Evolutionary conservation across 2,113 vertebrate species (phyloP).

Genomic region (Dipodomys spectabilis): DNA sequence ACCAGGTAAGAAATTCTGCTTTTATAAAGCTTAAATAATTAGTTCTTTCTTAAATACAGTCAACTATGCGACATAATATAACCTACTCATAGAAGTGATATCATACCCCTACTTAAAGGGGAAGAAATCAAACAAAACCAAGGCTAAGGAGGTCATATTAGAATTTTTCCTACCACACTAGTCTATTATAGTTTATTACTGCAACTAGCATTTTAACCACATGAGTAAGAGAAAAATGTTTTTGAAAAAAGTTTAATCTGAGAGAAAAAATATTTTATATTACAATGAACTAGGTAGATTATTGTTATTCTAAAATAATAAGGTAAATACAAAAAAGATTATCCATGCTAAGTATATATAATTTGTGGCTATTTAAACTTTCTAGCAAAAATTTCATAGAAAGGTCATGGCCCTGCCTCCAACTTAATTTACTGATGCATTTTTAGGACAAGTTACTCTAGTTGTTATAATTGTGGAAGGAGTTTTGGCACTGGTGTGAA

Average conservation of each 20-base stretch:
- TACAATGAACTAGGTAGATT: neutral
- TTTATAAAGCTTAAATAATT: neutral
- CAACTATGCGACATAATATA: neutral
- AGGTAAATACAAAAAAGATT: neutral
- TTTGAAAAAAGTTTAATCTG: neutral
- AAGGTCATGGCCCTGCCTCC: neutral
- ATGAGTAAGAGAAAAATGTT: neutral
- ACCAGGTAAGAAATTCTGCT: neutral
- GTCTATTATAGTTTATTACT: neutral
- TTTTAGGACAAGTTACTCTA: neutral
- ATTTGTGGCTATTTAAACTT: neutral
- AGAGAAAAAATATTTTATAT: neutral
- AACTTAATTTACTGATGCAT: conserved; percentile 4
- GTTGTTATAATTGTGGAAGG: neutral
- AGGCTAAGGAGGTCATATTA: neutral
- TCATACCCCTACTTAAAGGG: neutral
- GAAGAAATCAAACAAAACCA: neutral
- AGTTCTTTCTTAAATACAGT: neutral
- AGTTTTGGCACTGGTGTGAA: neutral
- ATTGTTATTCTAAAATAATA: neutral
- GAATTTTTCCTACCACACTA: neutral
- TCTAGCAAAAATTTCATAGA: neutral
- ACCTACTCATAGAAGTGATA: neutral
- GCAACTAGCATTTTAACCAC: neutral
- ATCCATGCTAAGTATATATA: neutral